Conservation (phyloP, 2,797 vertebrate species). For the Sebastes paucispinis region DNA sequence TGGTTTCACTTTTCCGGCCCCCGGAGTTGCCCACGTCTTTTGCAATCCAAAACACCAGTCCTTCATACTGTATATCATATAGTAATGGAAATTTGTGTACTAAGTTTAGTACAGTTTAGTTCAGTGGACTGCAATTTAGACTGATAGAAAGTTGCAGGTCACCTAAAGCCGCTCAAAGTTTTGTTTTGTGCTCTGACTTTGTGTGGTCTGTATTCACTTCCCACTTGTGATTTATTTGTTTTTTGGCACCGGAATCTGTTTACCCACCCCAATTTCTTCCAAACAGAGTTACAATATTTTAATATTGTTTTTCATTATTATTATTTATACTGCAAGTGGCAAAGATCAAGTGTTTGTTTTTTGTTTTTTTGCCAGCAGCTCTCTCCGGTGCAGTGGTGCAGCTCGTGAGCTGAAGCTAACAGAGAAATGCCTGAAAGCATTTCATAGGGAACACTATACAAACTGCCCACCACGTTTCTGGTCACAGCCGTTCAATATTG, state of each 20-base stretch:
- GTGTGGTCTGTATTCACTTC: conserved; percentile 14
- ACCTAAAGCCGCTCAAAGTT: conserved; percentile 6
- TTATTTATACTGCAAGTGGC: conserved; percentile 46
- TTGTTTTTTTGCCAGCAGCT: conserved; percentile 37
- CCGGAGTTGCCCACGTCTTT: not conserved
- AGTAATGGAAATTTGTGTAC: not conserved
- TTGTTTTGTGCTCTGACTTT: conserved; percentile 32
- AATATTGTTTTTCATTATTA: conserved; percentile 19
- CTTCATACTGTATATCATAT: too few relatives aligned
- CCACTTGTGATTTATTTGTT: not conserved
- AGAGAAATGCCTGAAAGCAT: conserved; percentile 38
- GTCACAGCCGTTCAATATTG: not conserved
- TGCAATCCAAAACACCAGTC: not conserved
- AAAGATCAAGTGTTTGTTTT: conserved; percentile 48
- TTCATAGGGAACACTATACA: conserved; percentile 25
- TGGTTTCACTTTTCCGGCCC: too few relatives aligned
- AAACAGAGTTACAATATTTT: conserved; percentile 49
- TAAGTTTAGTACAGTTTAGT: not conserved
- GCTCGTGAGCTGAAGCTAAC: conserved; percentile 35
- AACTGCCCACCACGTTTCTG: conserved; percentile 33
- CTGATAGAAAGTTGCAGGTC: conserved; percentile 1
- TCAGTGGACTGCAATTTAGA: not conserved
- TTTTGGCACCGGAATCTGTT: conserved; percentile 39
- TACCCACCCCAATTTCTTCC: conserved; percentile 36
- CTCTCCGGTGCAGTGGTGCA: conserved; percentile 12